Conservation (phyloP, 2,888 invertebrate species). For the Torymus aiolomorphi region DNA sequence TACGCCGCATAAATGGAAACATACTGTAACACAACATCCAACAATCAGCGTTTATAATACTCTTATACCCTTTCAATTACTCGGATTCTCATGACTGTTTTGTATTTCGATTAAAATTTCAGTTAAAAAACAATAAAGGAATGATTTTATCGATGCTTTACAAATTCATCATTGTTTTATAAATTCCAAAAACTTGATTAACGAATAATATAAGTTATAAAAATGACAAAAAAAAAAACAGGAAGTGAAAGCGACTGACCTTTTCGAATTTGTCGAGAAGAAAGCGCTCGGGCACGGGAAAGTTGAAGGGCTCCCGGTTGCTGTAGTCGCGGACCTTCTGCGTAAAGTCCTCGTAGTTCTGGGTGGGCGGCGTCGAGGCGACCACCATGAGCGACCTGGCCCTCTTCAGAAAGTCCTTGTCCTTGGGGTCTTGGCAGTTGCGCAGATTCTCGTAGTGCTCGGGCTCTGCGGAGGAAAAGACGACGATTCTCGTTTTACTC, state of each 20-base stretch:
- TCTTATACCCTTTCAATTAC: too few relatives aligned
- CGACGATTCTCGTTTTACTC: neutral
- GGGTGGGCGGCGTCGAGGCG: conserved; percentile 88
- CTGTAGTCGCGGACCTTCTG: conserved; percentile 88
- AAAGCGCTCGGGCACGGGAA: conserved; percentile 81
- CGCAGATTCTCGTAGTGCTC: conserved; percentile 79
- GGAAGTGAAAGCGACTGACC: conserved; percentile 45
- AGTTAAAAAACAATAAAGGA: too few relatives aligned
- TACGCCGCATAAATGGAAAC: conserved; percentile 95
- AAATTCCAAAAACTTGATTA: neutral
- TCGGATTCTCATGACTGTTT: too few relatives aligned
- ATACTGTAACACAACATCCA: conserved; percentile 79
- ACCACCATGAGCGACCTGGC: conserved; percentile 92
- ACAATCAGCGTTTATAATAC: conserved; percentile 2
- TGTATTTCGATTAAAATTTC: too few relatives aligned
- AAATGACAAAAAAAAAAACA: neutral
- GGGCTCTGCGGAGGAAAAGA: conserved; percentile 74
- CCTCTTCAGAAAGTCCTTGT: conserved; percentile 81
- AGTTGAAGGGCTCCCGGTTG: conserved; percentile 87
- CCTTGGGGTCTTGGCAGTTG: conserved; percentile 80
- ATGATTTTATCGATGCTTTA: too few relatives aligned
- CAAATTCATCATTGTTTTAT: neutral
- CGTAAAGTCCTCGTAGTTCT: conserved; percentile 86
- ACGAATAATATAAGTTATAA: neutral
- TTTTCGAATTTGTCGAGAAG: conserved; percentile 77